Evolutionary conservation across 1,140 invertebrate genomes (phyloP), one percentile per base, ranked within the genome.

Genomic region (Neodiprion pinetum): DNA sequence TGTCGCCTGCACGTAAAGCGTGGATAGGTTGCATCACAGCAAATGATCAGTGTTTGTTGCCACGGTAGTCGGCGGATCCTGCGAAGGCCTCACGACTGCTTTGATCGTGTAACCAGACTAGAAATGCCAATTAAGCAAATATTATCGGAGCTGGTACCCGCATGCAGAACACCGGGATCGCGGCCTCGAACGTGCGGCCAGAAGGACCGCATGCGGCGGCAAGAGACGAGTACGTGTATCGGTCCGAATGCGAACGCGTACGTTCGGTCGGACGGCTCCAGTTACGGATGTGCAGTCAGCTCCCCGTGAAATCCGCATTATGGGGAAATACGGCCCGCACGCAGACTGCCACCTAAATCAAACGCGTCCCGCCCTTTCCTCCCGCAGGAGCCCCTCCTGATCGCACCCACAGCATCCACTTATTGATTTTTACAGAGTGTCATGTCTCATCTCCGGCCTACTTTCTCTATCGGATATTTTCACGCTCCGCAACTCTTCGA

Each of bases 281-380:
- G 53, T 61, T 61, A 61, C 53, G 9, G 53, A 61, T 61, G 53
- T 61, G 53, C 53, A 61, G 53, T 61, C 53, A 61, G 11, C 9
- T 9, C 53, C 53, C 53, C 53, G 53, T 61, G n/a, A 61, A 61
- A 61, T 61, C 53, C 53, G 53, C 53, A 61, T 61, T 61, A 61
- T 17, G 53, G 53, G 53, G 53, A 61, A 61, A 61, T 61, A 61
- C 53, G 53, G 11, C 4, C 53, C 53, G 53, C n/a, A 61, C 53
- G 3, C 53, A 61, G 53, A 12, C 53, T 61, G 53, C 53, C 53
- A 61, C 53, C 53, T 61, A 61, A 61, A 61, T 61, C 53, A 61
- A 61, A 61, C 53, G 53, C n/a, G 53, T 61, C 53, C 11, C 53
- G 53, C 53, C n/a, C 53, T 14, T 17, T 40, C 28, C 28, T 40